A percentile compares a stretch with the other conserved stretches of the same genome.
Evolutionary conservation across 2,888 invertebrate species (phyloP).

Genomic region (Boloria selene): DNA sequence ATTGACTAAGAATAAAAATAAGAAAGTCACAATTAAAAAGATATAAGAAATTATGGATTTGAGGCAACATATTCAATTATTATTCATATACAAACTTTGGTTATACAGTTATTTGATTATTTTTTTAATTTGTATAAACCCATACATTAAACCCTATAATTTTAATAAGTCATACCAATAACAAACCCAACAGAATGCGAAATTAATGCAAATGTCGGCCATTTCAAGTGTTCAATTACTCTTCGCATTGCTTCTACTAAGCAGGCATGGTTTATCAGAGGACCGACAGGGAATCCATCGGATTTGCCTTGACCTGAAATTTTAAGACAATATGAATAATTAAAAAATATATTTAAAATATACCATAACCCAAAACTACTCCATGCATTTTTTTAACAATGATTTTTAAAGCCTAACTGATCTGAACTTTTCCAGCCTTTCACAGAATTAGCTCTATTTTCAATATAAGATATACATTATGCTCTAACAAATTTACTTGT

Average conservation of each 20-base stretch:
- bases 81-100: too few species aligned
- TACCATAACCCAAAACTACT: not conserved
- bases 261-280: conserved; percentile 39
- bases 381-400: not conserved
- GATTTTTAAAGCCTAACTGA: too few species aligned
- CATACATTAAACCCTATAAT: not conserved
- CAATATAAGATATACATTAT: too few species aligned
- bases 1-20: not conserved
- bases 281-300: conserved; percentile 67
- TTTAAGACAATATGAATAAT: not conserved
- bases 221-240: conserved; percentile 53
- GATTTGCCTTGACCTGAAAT: conserved; percentile 79
- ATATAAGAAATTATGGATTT: too few species aligned
- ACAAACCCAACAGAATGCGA: conserved; percentile 57
- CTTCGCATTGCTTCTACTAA: conserved; percentile 41
- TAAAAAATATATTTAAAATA: not conserved
- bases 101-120: too few species aligned
- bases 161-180: conserved; percentile 47
- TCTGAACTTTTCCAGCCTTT: too few species aligned
- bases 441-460: too few species aligned
- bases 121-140: too few species aligned
- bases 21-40: too few species aligned
- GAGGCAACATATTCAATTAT: too few species aligned
- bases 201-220: conserved; percentile 52
- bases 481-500: too few species aligned